phyloP scores from a whole-genome alignment of 2,113 vertebrate genomes.

The Xerus inauris region DNA sequence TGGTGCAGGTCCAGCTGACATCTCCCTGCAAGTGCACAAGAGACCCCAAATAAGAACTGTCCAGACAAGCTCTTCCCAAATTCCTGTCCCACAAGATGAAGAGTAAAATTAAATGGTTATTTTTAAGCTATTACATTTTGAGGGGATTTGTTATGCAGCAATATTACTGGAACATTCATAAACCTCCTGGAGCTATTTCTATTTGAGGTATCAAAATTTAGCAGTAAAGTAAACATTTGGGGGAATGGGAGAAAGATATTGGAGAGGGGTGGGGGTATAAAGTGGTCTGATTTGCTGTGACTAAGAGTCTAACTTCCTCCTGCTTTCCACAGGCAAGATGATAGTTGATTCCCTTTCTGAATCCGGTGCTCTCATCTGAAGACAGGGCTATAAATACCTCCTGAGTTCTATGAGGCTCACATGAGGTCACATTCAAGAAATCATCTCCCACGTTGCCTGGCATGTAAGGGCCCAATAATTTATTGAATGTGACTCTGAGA shows the following conservation, averaged over 20 bases:
- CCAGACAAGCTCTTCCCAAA: neutral
- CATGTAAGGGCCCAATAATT: neutral
- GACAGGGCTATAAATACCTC: neutral
- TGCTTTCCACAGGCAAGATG: neutral
- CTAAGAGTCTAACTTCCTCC: neutral
- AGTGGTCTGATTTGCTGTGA: neutral
- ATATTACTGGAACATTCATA: neutral
- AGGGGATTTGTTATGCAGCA: neutral
- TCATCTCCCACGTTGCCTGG: neutral
- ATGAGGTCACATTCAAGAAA: neutral
- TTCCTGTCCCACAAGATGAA: neutral
- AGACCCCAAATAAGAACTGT: neutral
- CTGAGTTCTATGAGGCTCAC: neutral
- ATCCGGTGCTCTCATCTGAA: conserved; percentile 37
- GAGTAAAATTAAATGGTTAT: neutral
- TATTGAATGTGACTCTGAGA: neutral
- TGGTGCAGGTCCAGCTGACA: neutral
- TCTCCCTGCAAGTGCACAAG: neutral
- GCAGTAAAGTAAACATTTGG: neutral
- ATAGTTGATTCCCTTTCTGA: neutral
- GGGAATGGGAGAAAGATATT: neutral
- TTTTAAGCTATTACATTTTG: neutral
- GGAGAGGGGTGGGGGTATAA: neutral
- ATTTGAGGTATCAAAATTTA: neutral
- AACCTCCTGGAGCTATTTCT: neutral